Evolutionary conservation across 2,797 vertebrate species (phyloP).

Genomic region (Prunella strophiata): DNA sequence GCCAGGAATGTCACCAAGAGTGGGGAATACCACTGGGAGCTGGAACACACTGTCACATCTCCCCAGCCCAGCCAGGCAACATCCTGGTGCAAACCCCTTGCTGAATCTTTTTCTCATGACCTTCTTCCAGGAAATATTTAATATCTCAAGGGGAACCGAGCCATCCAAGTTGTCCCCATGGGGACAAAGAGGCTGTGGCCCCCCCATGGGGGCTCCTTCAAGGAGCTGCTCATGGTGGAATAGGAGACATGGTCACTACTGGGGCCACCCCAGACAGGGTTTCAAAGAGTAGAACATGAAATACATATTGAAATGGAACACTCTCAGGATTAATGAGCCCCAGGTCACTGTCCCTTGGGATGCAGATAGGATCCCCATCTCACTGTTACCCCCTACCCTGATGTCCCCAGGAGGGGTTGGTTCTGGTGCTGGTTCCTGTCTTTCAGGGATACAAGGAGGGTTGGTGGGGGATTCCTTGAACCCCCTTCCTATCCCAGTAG

Average conservation of each 20-base stretch:
- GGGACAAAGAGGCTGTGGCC: background rate
- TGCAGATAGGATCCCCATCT: background rate
- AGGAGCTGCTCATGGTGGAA: background rate
- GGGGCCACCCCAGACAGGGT: background rate
- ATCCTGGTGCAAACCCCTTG: background rate
- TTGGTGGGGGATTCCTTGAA: background rate
- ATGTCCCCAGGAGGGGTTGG: background rate
- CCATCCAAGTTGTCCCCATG: background rate
- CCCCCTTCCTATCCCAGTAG: background rate
- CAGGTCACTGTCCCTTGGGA: background rate
- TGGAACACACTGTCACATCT: background rate
- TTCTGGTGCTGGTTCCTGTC: background rate
- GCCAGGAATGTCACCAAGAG: no score
- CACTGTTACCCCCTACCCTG: background rate
- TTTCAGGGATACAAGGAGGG: background rate
- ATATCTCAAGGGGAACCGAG: background rate
- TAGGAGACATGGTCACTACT: background rate
- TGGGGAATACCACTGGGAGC: background rate
- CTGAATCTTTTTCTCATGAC: background rate
- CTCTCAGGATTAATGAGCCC: background rate
- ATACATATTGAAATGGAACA: accelerated
- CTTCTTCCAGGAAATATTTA: background rate
- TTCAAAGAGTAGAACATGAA: background rate
- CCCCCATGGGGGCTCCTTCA: background rate
- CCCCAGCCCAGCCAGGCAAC: background rate